Percentiles rank a stretch among this genome's conserved stretches.
Conservation (phyloP, 1,140 invertebrate species). For the Ganaspis sp. region DNA sequence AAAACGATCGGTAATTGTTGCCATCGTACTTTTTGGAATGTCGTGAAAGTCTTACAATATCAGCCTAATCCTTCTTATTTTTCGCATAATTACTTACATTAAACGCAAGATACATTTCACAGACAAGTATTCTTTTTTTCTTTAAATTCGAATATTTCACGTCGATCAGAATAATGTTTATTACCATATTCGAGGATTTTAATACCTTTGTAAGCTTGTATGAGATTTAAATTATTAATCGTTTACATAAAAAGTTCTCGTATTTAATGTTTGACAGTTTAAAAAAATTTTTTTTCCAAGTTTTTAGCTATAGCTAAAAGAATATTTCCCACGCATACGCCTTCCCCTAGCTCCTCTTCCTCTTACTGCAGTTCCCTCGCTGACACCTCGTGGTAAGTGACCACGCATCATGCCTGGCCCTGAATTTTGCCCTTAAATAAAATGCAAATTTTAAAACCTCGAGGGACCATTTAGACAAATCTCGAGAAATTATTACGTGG, state of each 20-base stretch:
- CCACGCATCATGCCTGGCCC: slow-evolving; percentile 24
- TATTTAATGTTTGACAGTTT: slow-evolving; percentile 15
- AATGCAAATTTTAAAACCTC: slow-evolving; percentile 39
- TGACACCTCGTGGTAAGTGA: slow-evolving; percentile 46
- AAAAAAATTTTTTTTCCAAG: neutral
- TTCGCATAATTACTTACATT: slow-evolving; percentile 1
- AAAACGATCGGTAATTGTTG: neutral
- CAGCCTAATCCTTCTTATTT: neutral
- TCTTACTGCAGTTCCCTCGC: slow-evolving; percentile 54
- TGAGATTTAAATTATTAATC: neutral
- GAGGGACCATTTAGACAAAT: slow-evolving; percentile 22
- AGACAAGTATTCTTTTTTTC: neutral
- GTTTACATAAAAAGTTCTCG: slow-evolving; percentile 15
- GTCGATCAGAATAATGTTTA: neutral
- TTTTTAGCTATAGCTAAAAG: slow-evolving; percentile 40
- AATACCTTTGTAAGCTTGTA: slow-evolving; percentile 19
- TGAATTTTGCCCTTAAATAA: slow-evolving; percentile 35
- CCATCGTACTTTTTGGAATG: slow-evolving; percentile 4
- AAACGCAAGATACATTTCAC: neutral
- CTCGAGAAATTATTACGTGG: neutral
- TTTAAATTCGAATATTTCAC: neutral
- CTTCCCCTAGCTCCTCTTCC: slow-evolving; percentile 59
- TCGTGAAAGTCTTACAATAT: neutral
- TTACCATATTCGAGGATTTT: neutral
- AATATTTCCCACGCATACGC: slow-evolving; percentile 55